These are phyloP conservation scores for Drosophila sp. DNA, from an alignment of 1,140 invertebrate genomes.

Conservation along the genomic window DNA sequence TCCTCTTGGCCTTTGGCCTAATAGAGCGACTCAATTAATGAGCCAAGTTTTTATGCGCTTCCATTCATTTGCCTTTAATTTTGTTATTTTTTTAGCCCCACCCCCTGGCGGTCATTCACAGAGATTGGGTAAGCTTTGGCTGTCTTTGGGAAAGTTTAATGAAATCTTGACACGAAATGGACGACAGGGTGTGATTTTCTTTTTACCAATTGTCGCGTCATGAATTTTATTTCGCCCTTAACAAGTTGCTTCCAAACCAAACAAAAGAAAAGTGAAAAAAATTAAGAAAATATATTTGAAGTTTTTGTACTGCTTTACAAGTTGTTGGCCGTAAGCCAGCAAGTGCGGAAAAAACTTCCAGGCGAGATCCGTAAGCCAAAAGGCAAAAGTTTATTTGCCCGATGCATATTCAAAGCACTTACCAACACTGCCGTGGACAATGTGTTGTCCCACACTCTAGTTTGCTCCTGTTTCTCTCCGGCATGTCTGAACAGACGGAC, in stretches of 20 bases:
- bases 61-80: slow-evolving; percentile 27
- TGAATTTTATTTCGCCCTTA: slow-evolving; percentile 76
- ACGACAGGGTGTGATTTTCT: slow-evolving; percentile 34
- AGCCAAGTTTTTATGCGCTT: slow-evolving; percentile 61
- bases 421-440: slow-evolving; percentile 36
- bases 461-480: slow-evolving; percentile 26
- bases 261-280: slow-evolving; percentile 27
- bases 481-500: slow-evolving; percentile 1
- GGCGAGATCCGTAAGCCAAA: slow-evolving; percentile 61
- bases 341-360: slow-evolving; percentile 46
- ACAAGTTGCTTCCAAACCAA: slow-evolving; percentile 60
- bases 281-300: slow-evolving; percentile 30
- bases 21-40: slow-evolving; percentile 80
- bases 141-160: slow-evolving; percentile 64
- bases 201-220: slow-evolving; percentile 69
- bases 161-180: slow-evolving; percentile 76
- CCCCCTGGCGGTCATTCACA: slow-evolving; percentile 26
- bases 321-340: slow-evolving; percentile 76
- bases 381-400: slow-evolving; percentile 65
- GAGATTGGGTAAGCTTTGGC: slow-evolving; percentile 66
- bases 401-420: slow-evolving; percentile 76
- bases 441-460: slow-evolving; percentile 18
- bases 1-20: slow-evolving; percentile 51
- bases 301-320: slow-evolving; percentile 63
- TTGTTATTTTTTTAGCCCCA: slow-evolving; percentile 8